Base-by-base conservation (phyloP, 2,797 vertebrate genomes). In the Ambastaia sidthimunki region DNA sequence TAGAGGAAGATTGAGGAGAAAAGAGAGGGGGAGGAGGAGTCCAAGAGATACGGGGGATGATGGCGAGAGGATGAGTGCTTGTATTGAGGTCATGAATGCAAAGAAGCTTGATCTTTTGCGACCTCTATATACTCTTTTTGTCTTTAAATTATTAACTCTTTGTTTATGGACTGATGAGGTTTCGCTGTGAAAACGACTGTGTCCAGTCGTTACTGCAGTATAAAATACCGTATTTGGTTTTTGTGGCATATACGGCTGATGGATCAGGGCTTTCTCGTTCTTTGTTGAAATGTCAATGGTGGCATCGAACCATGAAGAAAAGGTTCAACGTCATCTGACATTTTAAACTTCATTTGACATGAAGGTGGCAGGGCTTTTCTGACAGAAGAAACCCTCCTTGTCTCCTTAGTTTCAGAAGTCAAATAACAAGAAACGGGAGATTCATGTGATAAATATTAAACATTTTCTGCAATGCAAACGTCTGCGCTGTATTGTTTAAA, bases 11-110 rank as follows among this genome's bases (percentile, higher is more conserved):
- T 85, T 80, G 83, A 76, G 47, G 74, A 80, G 78, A 71, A 76
- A 80, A 84, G 82, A 91, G 89, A 90, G 89, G 86, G 87, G 79
- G 50, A 63, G 85, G 87, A 88, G 89, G 85, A 89, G 81, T 83
- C 77, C 78, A 85, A 76, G 78, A 76, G 85, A 87, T 57, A 80
- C 41, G 78, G 54, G 78, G 89, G 87, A 87, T 85, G 87, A 88
- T 86, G 88, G 67, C 78, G 69, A 76, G 88, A 62, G 81, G 73
- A 76, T 84, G 69, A 69, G 67, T 50, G 71, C 60, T 59, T 81
- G 72, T 63, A 84, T 82, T 75, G 83, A 86, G 85, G 85, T 83
- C 85, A 86, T 57, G 59, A 57, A 75, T 65, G 34, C 60, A 78
- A 65, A 84, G 21, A 72, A 54, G 74, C 68, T 84, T 78, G 82